Conservation (phyloP, 2,797 vertebrate species). For the Novumbra hubbsi region DNA sequence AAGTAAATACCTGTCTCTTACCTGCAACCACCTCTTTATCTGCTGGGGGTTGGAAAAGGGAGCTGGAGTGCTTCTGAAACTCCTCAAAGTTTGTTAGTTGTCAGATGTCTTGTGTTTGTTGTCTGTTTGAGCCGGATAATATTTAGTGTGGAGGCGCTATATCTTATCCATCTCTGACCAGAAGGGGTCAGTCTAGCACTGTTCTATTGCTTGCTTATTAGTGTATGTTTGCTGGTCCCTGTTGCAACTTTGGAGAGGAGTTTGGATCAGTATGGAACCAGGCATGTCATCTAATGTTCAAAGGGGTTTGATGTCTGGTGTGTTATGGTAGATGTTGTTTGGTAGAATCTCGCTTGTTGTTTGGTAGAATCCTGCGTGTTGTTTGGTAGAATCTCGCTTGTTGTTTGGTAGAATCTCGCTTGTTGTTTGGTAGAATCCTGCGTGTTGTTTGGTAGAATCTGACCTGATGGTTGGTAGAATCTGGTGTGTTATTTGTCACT, state of each 20-base stretch:
- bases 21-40: slow-evolving; percentile 8
- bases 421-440: too few species aligned
- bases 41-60: slow-evolving; percentile 28
- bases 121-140: not conserved
- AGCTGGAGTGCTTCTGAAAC: not conserved
- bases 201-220: not conserved
- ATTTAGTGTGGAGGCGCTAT: not conserved
- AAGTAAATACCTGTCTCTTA: slow-evolving; percentile 60
- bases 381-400: too few species aligned
- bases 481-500: not conserved
- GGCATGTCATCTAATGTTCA: not conserved
- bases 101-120: not conserved
- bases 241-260: not conserved
- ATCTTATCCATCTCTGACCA: slow-evolving; percentile 13
- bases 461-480: not conserved
- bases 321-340: too few species aligned
- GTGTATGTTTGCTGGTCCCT: not conserved
- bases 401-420: too few species aligned
- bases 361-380: too few species aligned
- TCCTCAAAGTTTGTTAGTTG: not conserved
- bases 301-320: too few species aligned
- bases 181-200: slow-evolving; percentile 20
- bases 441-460: too few species aligned
- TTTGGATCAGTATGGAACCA: not conserved
- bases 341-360: too few species aligned